Percentiles rank a stretch among this genome's conserved stretches.
phyloP scores from a whole-genome alignment of 2,888 invertebrate genomes.

The Julus scandinavius region DNA sequence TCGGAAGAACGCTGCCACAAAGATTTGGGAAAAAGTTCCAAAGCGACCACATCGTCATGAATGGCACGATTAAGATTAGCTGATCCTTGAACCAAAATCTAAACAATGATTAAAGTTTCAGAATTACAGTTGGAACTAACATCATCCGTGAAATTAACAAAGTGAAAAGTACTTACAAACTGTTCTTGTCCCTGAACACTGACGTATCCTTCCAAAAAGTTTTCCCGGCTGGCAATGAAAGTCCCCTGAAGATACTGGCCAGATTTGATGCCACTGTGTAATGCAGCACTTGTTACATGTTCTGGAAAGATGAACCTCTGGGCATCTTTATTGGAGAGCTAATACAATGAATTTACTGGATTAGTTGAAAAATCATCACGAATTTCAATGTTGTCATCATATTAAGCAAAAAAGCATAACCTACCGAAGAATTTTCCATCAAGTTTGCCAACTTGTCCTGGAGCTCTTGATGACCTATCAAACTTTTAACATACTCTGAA shows the following conservation, averaged over 20 bases:
- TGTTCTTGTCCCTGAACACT: constrained; percentile 82
- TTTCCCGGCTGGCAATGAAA: constrained; percentile 82
- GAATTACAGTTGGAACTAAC: background rate
- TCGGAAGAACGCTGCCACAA: constrained; percentile 92
- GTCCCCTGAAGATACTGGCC: constrained; percentile 81
- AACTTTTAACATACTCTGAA: constrained; percentile 79
- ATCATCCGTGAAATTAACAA: background rate
- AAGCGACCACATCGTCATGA: constrained; percentile 92
- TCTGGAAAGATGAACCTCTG: constrained; percentile 74
- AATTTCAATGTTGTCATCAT: background rate
- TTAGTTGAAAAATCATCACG: background rate
- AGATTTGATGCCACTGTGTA: constrained; percentile 82
- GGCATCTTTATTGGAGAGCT: background rate
- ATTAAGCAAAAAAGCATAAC: background rate
- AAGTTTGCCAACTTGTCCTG: constrained; percentile 77
- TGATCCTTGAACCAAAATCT: constrained; percentile 83
- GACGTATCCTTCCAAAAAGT: constrained; percentile 91
- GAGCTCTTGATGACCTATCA: constrained; percentile 76
- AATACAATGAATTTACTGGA: background rate
- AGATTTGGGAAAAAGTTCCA: constrained; percentile 86
- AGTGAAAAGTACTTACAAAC: constrained; percentile 70
- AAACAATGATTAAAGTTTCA: background rate
- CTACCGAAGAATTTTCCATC: constrained; percentile 56
- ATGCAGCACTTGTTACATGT: constrained; percentile 80
- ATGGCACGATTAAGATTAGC: constrained; percentile 90